Base-by-base conservation (phyloP, 2,888 invertebrate species). In the Ennomos erosarius region DNA sequence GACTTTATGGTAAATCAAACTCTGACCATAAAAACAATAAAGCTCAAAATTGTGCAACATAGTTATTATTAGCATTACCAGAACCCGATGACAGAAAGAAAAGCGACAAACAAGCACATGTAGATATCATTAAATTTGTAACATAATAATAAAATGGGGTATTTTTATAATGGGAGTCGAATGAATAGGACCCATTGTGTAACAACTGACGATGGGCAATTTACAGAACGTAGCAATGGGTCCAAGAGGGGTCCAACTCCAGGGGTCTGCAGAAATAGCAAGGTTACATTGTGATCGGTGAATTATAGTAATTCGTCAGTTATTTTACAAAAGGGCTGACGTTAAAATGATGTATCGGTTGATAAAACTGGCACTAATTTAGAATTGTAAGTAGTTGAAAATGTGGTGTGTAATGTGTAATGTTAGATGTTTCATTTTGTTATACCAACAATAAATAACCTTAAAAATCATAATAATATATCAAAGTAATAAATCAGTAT, bases 41-140 rank as follows among this genome's bases (percentile, higher is more conserved):
- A 26, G 26, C 26, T 26, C 6, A 26, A 26, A 4, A 26, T 26
- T 26, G 26, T 4, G 6, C 9, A 45, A 3, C n/a, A 16, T 8
- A n/a, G 10, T 9, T 52, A 55, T 46, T 54, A 57, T 52, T 45
- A 62, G 45, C 63, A 60, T 65, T 65, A 66, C 26, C 46, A 50
- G 62, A 63, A 63, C 67, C 66, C 64, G 66, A 76, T 69, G 67
- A 69, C 69, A 70, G 67, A 69, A 35, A 37, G 35, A 50, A 56
- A 55, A 61, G 62, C 65, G 68, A 71, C 73, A 72, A 75, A 76
- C 74, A 74, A 64, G 68, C 71, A 67, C 63, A 70, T 70, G 74
- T 68, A 74, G 73, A 76, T 85, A 85, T 89, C 85, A 89, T 89
- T 89, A 89, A 88, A 88, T 83, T 84, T 85, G 89, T 86, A 90